Base-by-base conservation (phyloP, 2,888 invertebrate species). In the Hartigia nigra region DNA sequence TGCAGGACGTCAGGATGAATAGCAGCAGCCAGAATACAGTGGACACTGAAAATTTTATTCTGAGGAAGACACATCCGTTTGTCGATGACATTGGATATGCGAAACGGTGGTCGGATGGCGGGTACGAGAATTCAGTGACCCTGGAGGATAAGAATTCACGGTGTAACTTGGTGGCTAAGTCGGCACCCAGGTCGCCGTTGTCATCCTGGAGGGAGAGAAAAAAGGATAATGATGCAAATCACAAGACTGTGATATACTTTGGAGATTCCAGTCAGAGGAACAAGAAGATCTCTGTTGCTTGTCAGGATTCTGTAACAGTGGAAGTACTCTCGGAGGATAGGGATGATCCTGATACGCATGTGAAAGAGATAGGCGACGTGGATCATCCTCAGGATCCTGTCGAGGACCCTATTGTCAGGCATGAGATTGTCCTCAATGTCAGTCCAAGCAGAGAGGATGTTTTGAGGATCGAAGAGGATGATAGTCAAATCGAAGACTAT, bases 221-320 rank as follows among this genome's bases (percentile, higher is more conserved):
- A 78, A 86, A 85, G 74, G 84, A 86, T 70, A 79, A 83, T 31
- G 87, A 89, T 78, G 92, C 92, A 83, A 92, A 93, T 83, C 95
- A 95, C 87, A 95, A 94, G 92, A 95, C 95, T n/a, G 94, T 95
- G 75, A 95, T 95, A 85, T 95, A 95, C 89, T 95, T 95, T 84
- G 95, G 95, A 55, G 95, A 95, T 87, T 94, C 95, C 3, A 94
- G 94, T 75, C 93, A 93, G 79, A 91, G 93, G 69, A 93, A 92
- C 83, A 93, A 93, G 82, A 80, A 84, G 84, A 14, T 72, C 14
- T 72, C 72, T 34, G 81, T 80, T 75, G 35, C 76, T 31, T 76
- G 77, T 12, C 76, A 70, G 23, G 77, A 79, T 31, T 79, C 78
- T 36, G 70, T 78, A 31, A 77, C 76, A 3, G 79, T 75, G 39